A percentile compares a stretch with the other conserved stretches of the same genome.
These are phyloP conservation scores for Dicaeum eximium DNA, from an alignment of 2,113 vertebrate genomes.

Conservation along the genomic window DNA sequence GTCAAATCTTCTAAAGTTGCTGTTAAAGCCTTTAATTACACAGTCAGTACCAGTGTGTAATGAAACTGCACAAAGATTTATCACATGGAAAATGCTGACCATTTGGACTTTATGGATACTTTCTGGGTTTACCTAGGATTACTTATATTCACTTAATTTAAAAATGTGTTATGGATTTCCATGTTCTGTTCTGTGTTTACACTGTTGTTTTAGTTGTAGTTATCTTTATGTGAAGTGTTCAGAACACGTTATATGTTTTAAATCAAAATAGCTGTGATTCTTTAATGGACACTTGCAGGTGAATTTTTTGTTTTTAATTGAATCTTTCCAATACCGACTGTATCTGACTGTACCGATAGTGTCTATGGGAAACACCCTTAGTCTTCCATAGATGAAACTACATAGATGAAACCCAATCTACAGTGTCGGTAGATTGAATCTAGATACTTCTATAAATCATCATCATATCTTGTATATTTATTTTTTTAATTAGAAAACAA, in stretches of 20 bases:
- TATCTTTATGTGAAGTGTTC: not conserved
- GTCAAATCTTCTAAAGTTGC: not conserved
- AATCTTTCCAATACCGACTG: not conserved
- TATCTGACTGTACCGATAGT: not conserved
- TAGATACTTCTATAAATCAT: not conserved
- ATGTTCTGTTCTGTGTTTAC: not conserved
- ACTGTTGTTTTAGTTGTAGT: not conserved
- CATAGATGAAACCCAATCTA: not conserved
- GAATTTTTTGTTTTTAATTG: not conserved
- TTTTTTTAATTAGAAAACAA: not conserved
- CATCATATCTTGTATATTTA: not conserved
- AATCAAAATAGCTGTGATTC: not conserved
- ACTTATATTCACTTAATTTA: not conserved
- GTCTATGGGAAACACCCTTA: not conserved
- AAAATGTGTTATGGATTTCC: not conserved
- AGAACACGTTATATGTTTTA: not conserved
- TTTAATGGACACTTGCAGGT: not conserved
- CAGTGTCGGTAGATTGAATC: not conserved
- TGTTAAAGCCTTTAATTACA: not conserved
- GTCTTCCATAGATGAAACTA: not conserved
- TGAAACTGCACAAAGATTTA: not conserved
- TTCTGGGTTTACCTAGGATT: not conserved
- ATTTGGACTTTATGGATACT: not conserved
- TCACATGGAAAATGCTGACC: not conserved
- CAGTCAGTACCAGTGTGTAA: not conserved